A percentile compares a stretch with the other conserved stretches of the same genome.
Conservation (phyloP, 1,140 invertebrate genomes). For the Ooceraea biroi region DNA sequence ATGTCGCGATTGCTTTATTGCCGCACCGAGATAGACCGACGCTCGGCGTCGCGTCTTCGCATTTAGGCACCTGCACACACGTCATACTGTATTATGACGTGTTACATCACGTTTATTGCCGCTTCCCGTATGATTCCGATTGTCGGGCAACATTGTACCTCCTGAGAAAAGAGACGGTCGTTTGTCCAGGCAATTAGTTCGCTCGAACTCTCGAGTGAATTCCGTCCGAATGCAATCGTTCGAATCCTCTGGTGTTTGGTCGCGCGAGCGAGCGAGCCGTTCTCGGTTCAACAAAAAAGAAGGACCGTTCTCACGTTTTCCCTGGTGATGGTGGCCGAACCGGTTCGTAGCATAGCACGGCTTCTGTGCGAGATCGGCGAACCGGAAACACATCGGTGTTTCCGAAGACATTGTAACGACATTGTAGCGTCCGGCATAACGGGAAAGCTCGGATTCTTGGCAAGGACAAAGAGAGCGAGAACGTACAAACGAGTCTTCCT, state of each 20-base stretch:
- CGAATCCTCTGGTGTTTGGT: conserved; percentile 4
- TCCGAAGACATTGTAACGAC: conserved; percentile 39
- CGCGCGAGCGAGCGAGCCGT: neutral
- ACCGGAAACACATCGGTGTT: conserved; percentile 58
- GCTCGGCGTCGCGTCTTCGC: too few relatives aligned
- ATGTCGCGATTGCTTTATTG: neutral
- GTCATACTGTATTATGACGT: too few relatives aligned
- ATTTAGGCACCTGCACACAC: conserved; percentile 10
- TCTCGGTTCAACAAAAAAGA: conserved; percentile 36
- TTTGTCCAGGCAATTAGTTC: conserved; percentile 59
- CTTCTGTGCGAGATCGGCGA: conserved; percentile 44
- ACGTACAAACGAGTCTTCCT: neutral
- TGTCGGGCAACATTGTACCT: neutral
- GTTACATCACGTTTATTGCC: neutral
- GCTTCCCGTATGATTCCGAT: neutral
- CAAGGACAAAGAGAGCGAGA: neutral
- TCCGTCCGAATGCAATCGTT: conserved; percentile 59
- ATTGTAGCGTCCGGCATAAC: too few relatives aligned
- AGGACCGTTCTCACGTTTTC: conserved; percentile 49
- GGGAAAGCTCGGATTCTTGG: neutral
- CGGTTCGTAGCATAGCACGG: conserved; percentile 42
- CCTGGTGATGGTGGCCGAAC: conserved; percentile 46
- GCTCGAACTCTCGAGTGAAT: conserved; percentile 12
- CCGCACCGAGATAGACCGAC: neutral
- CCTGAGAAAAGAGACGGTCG: conserved; percentile 53